Evolutionary conservation across 2,113 vertebrate species (phyloP).

Genomic region (Cyprinus carpio): DNA sequence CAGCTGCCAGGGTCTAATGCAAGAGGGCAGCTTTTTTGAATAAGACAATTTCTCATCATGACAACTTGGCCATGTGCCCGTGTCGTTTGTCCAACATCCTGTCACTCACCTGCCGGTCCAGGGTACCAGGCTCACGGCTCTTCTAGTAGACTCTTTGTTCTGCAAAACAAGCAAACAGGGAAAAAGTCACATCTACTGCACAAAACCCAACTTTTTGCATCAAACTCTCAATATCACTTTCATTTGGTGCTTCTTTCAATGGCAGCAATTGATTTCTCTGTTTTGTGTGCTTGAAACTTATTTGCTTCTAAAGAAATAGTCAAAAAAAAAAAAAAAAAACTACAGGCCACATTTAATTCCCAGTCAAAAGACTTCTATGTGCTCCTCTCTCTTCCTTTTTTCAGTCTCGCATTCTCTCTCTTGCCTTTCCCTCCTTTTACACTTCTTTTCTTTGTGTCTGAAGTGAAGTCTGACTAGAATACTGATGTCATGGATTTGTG

Average conservation of each 20-base stretch:
- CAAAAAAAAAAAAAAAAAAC: constrained; percentile 48
- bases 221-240: constrained; percentile 10
- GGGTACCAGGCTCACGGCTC: constrained; percentile 14
- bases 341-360: constrained; percentile 60
- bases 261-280: constrained; percentile 51
- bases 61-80: constrained; percentile 28
- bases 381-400: background rate
- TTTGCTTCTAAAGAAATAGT: constrained; percentile 31
- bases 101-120: constrained; percentile 53
- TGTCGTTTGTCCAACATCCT: constrained; percentile 33
- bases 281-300: constrained; percentile 19
- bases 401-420: constrained; percentile 28
- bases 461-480: constrained; percentile 46
- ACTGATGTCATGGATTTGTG: constrained; percentile 65
- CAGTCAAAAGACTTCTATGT: constrained; percentile 59
- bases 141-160: constrained; percentile 28
- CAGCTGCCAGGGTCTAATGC: background rate
- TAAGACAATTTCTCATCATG: background rate
- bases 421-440: constrained; percentile 5
- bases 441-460: constrained; percentile 46
- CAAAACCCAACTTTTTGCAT: background rate
- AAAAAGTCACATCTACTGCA: constrained; percentile 21
- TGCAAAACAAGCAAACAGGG: constrained; percentile 49
- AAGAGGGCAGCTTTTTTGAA: background rate
- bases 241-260: constrained; percentile 24